phyloP scores from a whole-genome alignment of 2,113 vertebrate species.

The Phrynocephalus versicolor region DNA sequence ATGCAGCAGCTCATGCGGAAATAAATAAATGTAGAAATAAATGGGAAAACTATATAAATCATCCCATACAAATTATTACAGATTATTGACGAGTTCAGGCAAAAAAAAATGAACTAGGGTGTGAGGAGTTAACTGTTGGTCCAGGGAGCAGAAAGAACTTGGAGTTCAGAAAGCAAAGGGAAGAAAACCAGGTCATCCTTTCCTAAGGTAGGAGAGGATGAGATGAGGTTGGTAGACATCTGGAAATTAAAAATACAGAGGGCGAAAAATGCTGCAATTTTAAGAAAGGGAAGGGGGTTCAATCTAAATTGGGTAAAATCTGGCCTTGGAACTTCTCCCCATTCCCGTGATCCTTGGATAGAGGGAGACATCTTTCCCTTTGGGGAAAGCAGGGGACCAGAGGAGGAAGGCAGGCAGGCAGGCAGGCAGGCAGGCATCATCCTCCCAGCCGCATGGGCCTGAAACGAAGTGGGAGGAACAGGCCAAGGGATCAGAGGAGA shows the following conservation, averaged over 20 bases:
- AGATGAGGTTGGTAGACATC: slow-evolving; percentile 16
- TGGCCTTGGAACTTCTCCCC: no score
- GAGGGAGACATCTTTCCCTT: no score
- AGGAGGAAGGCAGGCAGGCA: background rate
- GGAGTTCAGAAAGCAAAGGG: background rate
- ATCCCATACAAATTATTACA: background rate
- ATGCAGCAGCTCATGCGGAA: background rate
- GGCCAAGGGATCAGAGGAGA: background rate
- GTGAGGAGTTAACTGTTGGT: background rate
- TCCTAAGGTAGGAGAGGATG: background rate
- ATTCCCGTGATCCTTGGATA: no score
- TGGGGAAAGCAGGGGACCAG: accelerated
- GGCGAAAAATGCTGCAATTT: no score
- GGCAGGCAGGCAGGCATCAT: background rate
- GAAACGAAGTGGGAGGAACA: background rate
- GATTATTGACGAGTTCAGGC: no score
- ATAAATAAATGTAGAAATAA: background rate
- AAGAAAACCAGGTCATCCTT: background rate
- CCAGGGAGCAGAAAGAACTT: no score
- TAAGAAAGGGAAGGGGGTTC: no score
- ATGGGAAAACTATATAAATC: background rate
- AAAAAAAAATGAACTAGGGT: background rate
- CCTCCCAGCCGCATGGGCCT: no score
- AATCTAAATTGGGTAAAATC: no score
- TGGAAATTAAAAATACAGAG: slow-evolving; percentile 57